Evolutionary conservation across 2,888 invertebrate species (phyloP), one percentile per base, ranked within the genome.

Genomic region (Miltochrista miniata): DNA sequence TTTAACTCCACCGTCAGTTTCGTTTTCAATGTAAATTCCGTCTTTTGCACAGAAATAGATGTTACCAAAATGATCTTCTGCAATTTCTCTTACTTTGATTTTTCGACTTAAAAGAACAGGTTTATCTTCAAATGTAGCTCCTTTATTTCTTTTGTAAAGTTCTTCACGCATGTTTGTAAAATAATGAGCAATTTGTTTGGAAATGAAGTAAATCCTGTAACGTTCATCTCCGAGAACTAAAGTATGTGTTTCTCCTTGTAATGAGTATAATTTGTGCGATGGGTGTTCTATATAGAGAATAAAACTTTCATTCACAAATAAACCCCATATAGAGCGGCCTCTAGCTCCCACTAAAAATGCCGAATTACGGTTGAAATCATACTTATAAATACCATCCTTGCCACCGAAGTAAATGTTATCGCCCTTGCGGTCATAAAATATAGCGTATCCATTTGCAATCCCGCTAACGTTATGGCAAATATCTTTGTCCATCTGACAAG

Each of bases 331-430:
- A 0, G 10, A 11, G 9, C 34, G 24, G 24, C 11, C 44, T 3
- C 5, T 24, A 24, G 35, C 24, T 13, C 12, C 44, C 3, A 44
- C 11, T 1, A 9, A 35, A 2, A 3, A 13, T 2, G 44, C 44
- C 34, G 34, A 34, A 10, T 44, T 18, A 18, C 9, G 1, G 7
- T 34, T 24, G 34, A 18, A 34, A 35, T 44, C 35, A 35, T 44
- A 44, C 10, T 24, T 2, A 12, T 44, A 44, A 24, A 44, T 24
- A 10, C 44, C 44, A 7, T 44, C 35, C 2, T 12, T 13, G 9
- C 35, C 3, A 7, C 44, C 44, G 24, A 44, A 44, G 24, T 24
- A 44, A 7, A 44, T 35, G n/a, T 44, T 34, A 11, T 35, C 44
- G 18, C 11, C 13, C 13, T 13, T 11, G 7, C 12, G 5, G 11